Percentiles rank a stretch among this genome's conserved stretches.
phyloP scores from a whole-genome alignment of 2,888 invertebrate species.

The Linnaemya vulpina region DNA sequence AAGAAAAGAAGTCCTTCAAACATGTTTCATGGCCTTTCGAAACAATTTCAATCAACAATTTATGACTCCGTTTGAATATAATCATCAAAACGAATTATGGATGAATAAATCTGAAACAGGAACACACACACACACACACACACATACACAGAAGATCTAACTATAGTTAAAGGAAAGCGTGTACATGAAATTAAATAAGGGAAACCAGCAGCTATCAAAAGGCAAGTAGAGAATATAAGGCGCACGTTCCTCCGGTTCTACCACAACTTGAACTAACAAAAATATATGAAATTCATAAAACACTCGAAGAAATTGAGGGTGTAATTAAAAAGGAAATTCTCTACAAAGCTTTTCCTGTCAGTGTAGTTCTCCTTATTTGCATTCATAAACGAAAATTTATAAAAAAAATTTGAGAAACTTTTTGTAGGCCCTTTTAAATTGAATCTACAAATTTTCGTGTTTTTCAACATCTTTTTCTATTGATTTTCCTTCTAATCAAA shows the following conservation, averaged over 20 bases:
- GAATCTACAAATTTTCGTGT: background rate
- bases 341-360: no score
- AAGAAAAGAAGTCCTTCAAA: conserved; percentile 16
- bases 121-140: no score
- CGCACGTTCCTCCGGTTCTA: no score
- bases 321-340: background rate
- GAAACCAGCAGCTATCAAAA: background rate
- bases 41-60: conserved; percentile 34
- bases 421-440: no score
- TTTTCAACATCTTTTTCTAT: background rate
- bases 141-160: background rate
- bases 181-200: background rate
- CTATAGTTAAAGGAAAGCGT: background rate
- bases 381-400: no score
- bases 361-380: no score
- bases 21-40: conserved; percentile 12
- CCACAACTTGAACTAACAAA: background rate
- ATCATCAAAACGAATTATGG: conserved; percentile 40
- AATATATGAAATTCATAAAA: background rate
- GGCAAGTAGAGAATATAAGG: background rate
- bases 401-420: no score
- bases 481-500: conserved; percentile 38
- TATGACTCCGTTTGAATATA: conserved; percentile 24
- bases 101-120: background rate
- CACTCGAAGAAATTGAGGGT: background rate